phyloP scores from a whole-genome alignment of 2,797 vertebrate species.

The Crypturellus tataupa region DNA sequence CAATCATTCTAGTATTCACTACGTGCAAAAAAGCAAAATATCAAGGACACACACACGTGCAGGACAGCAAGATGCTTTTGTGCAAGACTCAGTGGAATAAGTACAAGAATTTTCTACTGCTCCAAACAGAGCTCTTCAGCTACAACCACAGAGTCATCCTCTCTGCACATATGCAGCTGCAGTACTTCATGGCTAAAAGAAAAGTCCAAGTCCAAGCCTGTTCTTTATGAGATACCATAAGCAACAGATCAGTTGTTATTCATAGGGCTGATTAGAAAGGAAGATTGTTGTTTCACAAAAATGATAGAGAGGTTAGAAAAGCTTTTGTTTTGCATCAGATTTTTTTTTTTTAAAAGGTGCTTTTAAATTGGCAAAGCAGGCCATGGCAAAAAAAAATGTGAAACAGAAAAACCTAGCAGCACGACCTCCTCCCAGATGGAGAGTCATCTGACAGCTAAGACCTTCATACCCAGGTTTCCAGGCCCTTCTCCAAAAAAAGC shows the following conservation, averaged over 20 bases:
- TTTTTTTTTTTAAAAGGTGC: background rate
- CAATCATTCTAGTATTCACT: background rate
- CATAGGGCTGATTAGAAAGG: background rate
- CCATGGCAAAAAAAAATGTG: background rate
- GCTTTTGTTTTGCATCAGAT: background rate
- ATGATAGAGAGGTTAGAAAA: background rate
- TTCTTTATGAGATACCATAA: background rate
- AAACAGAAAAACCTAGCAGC: background rate
- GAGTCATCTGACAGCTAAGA: background rate
- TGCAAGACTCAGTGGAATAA: background rate
- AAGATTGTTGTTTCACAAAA: background rate
- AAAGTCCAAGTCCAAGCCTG: background rate
- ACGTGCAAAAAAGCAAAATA: background rate
- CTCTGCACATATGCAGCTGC: rapidly evolving
- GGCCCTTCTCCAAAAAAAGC: constrained; percentile 18
- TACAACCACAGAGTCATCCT: background rate
- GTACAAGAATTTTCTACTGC: background rate
- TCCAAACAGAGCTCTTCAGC: background rate
- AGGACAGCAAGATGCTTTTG: background rate
- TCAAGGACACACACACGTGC: background rate
- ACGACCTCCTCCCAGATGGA: background rate
- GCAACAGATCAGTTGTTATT: background rate
- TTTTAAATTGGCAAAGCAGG: background rate
- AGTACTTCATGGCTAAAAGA: background rate
- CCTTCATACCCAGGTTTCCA: background rate